Evolutionary conservation across 2,113 vertebrate genomes (phyloP).

Genomic region (Sinocyclocheilus rhinocerous): DNA sequence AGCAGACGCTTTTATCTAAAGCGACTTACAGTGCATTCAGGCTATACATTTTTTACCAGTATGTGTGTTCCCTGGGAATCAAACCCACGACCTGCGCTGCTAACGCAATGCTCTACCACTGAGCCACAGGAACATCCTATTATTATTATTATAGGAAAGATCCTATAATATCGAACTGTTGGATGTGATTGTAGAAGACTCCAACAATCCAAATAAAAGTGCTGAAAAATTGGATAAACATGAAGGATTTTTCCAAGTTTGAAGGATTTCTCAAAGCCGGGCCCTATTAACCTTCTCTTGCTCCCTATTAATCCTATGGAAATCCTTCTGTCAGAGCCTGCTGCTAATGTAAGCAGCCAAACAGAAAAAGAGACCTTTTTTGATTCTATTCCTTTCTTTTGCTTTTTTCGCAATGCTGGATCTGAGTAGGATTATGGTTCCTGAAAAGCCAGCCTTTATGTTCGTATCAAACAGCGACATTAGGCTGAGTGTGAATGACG

Average conservation of each 20-base stretch:
- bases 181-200: neutral
- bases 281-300: constrained; percentile 43
- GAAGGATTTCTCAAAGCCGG: constrained; percentile 36
- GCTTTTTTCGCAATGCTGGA: constrained; percentile 33
- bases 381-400: constrained; percentile 46
- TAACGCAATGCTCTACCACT: too few relatives aligned
- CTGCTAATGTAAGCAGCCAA: constrained; percentile 51
- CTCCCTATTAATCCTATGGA: constrained; percentile 40
- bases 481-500: constrained; percentile 35
- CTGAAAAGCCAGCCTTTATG: constrained; percentile 52
- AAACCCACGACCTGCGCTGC: too few relatives aligned
- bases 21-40: too few relatives aligned
- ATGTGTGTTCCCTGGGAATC: too few relatives aligned
- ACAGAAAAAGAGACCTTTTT: constrained; percentile 36
- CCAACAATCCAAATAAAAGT: neutral
- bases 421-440: constrained; percentile 52
- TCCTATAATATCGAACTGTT: neutral
- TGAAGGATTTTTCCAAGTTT: constrained; percentile 2
- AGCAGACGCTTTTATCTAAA: too few relatives aligned
- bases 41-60: too few relatives aligned
- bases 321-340: constrained; percentile 45
- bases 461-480: constrained; percentile 47
- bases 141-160: too few relatives aligned
- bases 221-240: constrained; percentile 43
- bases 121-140: too few relatives aligned